Base-by-base conservation (phyloP, 2,113 vertebrate genomes). In the Sander vitreus region DNA sequence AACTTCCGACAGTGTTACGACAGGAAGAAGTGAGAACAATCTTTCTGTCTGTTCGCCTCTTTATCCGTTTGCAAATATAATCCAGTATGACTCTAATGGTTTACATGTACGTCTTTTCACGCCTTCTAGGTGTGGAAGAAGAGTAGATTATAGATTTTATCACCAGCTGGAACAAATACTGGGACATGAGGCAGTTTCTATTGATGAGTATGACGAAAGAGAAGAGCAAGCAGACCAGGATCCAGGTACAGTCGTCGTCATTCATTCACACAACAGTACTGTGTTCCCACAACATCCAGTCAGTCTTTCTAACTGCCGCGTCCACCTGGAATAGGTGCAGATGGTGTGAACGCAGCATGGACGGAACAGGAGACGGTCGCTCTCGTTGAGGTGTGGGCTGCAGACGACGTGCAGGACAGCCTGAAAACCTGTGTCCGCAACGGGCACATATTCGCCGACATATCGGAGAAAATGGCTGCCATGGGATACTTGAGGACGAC, bases 1-100 rank as follows among this genome's bases (percentile, higher is more conserved):
- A 89, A 91, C 86, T 95, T 94, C 15, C 86, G 88, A 7, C 91
- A 93, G 53, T 88, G 85, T 80, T 93, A 92, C 50, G 93, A 94
- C 36, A 91, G 66, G 53, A 95, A 93, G 70, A 92, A 91, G 94
- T 95, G 73, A 90, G 93, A 50, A 16, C 4, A 3, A 2, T 7
- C 62, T 57, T 27, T 65, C 43, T 51, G 0, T 55, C 12, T 3
- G 21, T 69, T 43, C 0, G 9, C 39, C 9, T 11, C 9, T 43
- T 51, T 3, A 1, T 5, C 2, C 19, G 16, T 50, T 23, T 63
- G 11, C 16, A 18, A 23, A 69, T 59, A 13, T 39, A 39, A 73
- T 73, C 19, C 5, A 53, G 3, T 6, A 1, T n/a, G 16, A 14
- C 15, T 0, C 10, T 13, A 12, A 30, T 18, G 1, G 8, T 13